These are phyloP conservation scores for Rhodinocichla rosea DNA, from an alignment of 2,113 vertebrate genomes.

Conservation along the genomic window DNA sequence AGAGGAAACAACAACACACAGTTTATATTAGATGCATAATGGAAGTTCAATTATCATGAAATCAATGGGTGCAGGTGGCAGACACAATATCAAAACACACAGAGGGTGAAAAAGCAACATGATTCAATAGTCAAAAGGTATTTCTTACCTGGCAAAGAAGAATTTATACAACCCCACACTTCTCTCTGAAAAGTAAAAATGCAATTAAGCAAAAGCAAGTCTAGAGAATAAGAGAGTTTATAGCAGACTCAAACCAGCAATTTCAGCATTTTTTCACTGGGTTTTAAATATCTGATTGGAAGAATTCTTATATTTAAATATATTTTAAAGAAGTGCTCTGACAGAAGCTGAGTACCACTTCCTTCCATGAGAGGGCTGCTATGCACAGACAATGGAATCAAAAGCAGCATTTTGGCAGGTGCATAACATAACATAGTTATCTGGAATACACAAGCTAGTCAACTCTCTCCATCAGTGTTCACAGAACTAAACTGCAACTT, in stretches of 20 bases:
- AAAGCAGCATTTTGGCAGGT: not conserved
- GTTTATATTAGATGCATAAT: not conserved
- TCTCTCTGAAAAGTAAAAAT: slow-evolving; percentile 82
- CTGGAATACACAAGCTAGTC: not conserved
- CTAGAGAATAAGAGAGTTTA: not conserved
- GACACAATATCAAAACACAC: not conserved
- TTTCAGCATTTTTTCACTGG: not conserved
- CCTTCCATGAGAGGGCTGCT: not conserved
- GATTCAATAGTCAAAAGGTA: not conserved
- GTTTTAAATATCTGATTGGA: not conserved
- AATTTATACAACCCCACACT: slow-evolving; percentile 97
- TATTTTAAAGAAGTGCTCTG: not conserved
- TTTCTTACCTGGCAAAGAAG: slow-evolving; percentile 92
- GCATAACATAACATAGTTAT: not conserved
- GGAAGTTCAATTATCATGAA: not conserved
- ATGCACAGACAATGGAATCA: not conserved
- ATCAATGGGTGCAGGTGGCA: not conserved
- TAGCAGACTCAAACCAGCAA: not conserved
- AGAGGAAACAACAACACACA: not conserved
- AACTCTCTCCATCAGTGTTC: not conserved
- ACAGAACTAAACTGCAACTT: not conserved
- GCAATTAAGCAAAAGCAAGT: not conserved
- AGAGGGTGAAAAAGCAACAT: not conserved
- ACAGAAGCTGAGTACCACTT: not conserved
- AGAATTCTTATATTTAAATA: not conserved